Conservation (phyloP, 1,140 invertebrate genomes). For the Drusus annulatus region DNA sequence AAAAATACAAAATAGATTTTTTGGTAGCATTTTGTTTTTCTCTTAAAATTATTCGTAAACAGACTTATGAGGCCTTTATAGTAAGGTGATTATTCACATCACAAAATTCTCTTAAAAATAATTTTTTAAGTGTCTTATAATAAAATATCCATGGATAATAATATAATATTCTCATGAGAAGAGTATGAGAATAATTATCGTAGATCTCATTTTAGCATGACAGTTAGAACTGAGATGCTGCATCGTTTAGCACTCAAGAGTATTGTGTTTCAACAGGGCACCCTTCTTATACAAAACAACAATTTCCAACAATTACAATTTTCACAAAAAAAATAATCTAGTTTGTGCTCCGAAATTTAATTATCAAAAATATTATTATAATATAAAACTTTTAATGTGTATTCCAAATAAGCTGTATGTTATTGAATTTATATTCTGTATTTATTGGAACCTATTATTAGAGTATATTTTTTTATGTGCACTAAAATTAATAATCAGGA, state of each 20-base stretch:
- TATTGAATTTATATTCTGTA: conserved; percentile 14
- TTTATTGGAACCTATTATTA: conserved; percentile 18
- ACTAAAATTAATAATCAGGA: not conserved
- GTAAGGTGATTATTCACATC: too few species aligned
- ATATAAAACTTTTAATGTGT: not conserved
- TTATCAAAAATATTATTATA: conserved; percentile 10
- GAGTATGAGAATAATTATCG: too few species aligned
- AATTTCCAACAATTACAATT: not conserved
- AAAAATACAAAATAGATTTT: not conserved
- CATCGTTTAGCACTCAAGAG: conserved; percentile 6
- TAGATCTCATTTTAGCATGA: conserved; percentile 9
- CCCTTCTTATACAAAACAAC: conserved; percentile 12
- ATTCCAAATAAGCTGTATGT: conserved; percentile 15
- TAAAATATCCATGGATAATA: too few species aligned
- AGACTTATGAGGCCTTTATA: too few species aligned
- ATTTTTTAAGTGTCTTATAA: too few species aligned
- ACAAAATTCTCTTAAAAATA: too few species aligned
- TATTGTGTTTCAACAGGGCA: not conserved
- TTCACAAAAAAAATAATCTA: not conserved
- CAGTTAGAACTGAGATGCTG: not conserved
- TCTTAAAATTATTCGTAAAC: too few species aligned
- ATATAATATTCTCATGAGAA: too few species aligned
- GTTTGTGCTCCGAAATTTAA: conserved; percentile 1
- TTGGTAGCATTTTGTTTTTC: too few species aligned
- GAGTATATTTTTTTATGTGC: conserved; percentile 1